These are phyloP conservation scores for Chromis chromis DNA, from an alignment of 2,797 vertebrate species.

Conservation along the genomic window DNA sequence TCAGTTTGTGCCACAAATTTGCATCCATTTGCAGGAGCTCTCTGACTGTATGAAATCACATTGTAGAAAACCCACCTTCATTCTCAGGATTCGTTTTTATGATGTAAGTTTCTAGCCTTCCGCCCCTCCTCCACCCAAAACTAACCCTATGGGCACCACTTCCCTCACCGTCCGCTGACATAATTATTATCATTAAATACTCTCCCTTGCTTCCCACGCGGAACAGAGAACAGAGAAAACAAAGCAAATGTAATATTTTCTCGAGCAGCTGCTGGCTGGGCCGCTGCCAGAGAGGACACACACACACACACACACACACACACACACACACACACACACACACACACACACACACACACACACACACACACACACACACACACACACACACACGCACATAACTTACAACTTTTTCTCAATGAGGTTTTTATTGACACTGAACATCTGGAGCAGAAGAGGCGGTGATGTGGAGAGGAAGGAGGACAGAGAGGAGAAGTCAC, in stretches of 20 bases:
- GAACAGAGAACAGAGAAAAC: slow-evolving; percentile 66
- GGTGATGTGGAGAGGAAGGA: slow-evolving; percentile 4
- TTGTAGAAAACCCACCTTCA: no score
- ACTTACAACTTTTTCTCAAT: slow-evolving; percentile 39
- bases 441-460: slow-evolving; percentile 68
- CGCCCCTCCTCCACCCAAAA: background rate
- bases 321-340: background rate
- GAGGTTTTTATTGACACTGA: slow-evolving; percentile 66
- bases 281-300: slow-evolving; percentile 50
- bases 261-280: slow-evolving; percentile 68
- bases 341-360: no score
- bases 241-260: slow-evolving; percentile 71
- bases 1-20: background rate
- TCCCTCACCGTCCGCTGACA: slow-evolving; percentile 57
- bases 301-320: no score
- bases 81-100: background rate
- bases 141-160: background rate
- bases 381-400: slow-evolving; percentile 30
- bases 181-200: slow-evolving; percentile 68
- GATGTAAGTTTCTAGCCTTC: background rate
- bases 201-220: slow-evolving; percentile 56
- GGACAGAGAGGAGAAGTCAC: slow-evolving; percentile 29
- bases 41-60: background rate
- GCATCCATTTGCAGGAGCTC: background rate
- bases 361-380: background rate